phyloP scores from a whole-genome alignment of 2,888 invertebrate genomes.

The Schizotus pectinicornis region DNA sequence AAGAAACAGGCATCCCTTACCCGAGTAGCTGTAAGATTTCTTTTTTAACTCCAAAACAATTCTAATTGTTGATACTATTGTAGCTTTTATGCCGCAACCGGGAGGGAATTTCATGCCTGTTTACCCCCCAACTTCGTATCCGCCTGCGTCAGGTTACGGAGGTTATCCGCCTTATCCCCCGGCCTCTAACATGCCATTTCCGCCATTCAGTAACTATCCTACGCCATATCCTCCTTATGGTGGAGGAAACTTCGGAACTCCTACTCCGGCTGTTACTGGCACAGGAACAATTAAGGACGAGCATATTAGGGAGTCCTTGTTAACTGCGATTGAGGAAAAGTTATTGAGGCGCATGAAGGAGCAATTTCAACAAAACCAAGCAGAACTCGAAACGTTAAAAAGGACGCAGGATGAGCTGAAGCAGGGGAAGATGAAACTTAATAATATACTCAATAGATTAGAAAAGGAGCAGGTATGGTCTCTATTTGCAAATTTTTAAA shows the following conservation, averaged over 20 bases:
- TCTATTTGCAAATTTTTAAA: neutral
- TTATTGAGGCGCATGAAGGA: slow-evolving; percentile 85
- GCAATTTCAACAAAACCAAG: slow-evolving; percentile 88
- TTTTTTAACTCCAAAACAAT: no score
- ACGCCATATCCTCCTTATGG: slow-evolving; percentile 39
- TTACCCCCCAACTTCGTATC: slow-evolving; percentile 38
- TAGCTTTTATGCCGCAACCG: slow-evolving; percentile 58
- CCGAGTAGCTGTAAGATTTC: slow-evolving; percentile 61
- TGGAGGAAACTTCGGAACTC: slow-evolving; percentile 35
- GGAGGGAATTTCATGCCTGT: slow-evolving; percentile 45
- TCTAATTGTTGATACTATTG: no score
- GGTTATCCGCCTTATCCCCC: slow-evolving; percentile 39
- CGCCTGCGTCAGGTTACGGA: slow-evolving; percentile 28
- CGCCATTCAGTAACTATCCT: slow-evolving; percentile 36
- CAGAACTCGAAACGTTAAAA: slow-evolving; percentile 87
- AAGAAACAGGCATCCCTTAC: slow-evolving; percentile 62
- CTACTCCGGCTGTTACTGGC: slow-evolving; percentile 57
- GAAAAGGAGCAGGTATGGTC: slow-evolving; percentile 70
- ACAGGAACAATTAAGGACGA: slow-evolving; percentile 92
- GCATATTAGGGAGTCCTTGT: slow-evolving; percentile 90
- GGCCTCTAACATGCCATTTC: slow-evolving; percentile 16
- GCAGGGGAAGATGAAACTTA: slow-evolving; percentile 82
- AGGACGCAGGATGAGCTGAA: slow-evolving; percentile 86
- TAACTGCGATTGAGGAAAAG: slow-evolving; percentile 96
- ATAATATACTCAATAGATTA: slow-evolving; percentile 77